These are phyloP conservation scores for Cephus nigrinus DNA, from an alignment of 2,888 invertebrate genomes.

Conservation along the genomic window DNA sequence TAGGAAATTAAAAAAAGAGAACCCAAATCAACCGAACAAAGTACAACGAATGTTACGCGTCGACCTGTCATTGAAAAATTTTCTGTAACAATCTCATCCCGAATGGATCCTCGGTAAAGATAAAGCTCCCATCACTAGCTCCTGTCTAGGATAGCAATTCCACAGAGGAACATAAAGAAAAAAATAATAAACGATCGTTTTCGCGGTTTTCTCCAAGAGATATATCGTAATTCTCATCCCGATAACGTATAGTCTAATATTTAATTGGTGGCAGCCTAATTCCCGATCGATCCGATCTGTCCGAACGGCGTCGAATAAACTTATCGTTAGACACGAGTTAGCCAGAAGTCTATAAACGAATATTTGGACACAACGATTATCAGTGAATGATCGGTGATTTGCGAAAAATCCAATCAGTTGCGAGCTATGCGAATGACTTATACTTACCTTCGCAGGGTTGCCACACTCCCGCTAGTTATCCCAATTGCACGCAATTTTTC, in stretches of 20 bases:
- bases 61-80: not conserved
- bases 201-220: not conserved
- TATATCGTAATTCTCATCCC: not conserved
- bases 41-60: not conserved
- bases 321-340: not conserved
- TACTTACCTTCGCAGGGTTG: constrained; percentile 56
- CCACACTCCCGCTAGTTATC: constrained; percentile 13
- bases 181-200: not conserved
- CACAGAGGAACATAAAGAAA: not conserved
- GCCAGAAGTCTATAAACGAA: not conserved
- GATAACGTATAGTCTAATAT: not conserved
- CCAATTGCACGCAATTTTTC: constrained; percentile 21
- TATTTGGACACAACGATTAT: not conserved
- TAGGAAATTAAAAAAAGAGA: constrained; percentile 11
- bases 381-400: not conserved
- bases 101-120: not conserved
- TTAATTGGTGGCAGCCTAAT: not conserved
- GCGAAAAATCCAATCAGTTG: constrained; percentile 25
- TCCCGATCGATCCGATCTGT: not conserved
- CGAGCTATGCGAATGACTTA: constrained; percentile 52
- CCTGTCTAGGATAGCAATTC: not conserved
- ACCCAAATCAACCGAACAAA: not conserved
- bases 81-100: not conserved
- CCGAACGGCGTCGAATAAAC: not conserved
- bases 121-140: not conserved